These are phyloP conservation scores for Cranoglanis bouderius DNA, from an alignment of 2,113 vertebrate species.

Conservation along the genomic window DNA sequence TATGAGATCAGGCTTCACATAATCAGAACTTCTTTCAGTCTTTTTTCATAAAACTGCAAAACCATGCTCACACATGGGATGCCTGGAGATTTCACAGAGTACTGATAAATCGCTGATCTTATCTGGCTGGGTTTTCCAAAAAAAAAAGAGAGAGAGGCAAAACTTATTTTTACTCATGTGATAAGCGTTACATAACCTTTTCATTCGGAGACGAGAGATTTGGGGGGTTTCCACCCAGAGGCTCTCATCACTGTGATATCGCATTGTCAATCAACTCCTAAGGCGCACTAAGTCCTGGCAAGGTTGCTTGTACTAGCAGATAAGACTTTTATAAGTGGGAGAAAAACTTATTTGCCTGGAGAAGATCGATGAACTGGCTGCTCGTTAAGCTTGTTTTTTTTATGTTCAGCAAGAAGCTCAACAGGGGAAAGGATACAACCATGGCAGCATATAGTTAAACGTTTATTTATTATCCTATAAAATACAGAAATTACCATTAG, in stretches of 20 bases:
- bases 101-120: slow-evolving; percentile 28
- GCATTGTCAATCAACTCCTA: slow-evolving; percentile 19
- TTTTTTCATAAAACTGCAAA: slow-evolving; percentile 15
- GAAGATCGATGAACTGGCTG: slow-evolving; percentile 39
- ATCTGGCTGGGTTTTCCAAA: background rate
- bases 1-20: background rate
- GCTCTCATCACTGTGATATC: background rate
- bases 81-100: background rate
- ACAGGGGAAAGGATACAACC: slow-evolving; percentile 11
- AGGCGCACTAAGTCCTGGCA: background rate
- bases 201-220: slow-evolving; percentile 20
- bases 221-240: background rate
- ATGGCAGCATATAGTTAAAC: slow-evolving; percentile 22
- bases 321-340: slow-evolving; percentile 41
- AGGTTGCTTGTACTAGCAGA: slow-evolving; percentile 31
- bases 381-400: slow-evolving; percentile 24
- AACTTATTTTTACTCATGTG: slow-evolving; percentile 30
- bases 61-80: background rate
- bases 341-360: slow-evolving; percentile 39
- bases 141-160: background rate
- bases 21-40: background rate
- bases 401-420: slow-evolving; percentile 30
- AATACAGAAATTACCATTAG: slow-evolving; percentile 40
- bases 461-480: slow-evolving; percentile 51
- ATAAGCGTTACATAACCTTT: slow-evolving; percentile 35